Base-by-base conservation (phyloP, 2,113 vertebrate species). In the Rynchops niger region DNA sequence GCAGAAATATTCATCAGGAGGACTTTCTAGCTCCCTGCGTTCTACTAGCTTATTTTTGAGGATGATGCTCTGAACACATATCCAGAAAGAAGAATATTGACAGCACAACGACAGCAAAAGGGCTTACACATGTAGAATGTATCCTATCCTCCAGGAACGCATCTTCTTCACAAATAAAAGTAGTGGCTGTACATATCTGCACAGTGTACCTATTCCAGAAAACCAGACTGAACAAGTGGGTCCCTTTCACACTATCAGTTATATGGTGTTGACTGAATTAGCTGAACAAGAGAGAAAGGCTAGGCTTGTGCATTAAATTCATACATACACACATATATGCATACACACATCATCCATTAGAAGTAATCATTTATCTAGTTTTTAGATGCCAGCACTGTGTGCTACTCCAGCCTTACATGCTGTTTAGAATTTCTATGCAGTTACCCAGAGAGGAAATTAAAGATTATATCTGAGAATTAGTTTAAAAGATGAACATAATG, bases 401-500 rank as follows among this genome's bases (percentile, higher is more conserved):
- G 29, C 42, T 71, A 14, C n/a, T 78, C 65, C 61, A 76, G 17
- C 53, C 11, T 23, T 45, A 73, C 34, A 42, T 20, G 23, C 17
- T 76, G 34, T 52, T 84, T 49, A 84, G 25, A 69, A 95, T 84
- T 81, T 88, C 52, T 92, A 26, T 84, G 38, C 32, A 79, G 69
- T 49, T 82, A 67, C 10, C 8, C 56, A 94, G 61, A 92, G 17
- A 88, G 81, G 83, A 95, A 95, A 96, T 96, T 74, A 91, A 93
- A 96, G 86, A 97, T 91, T 86, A 26, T 82, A 88, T 89, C 77
- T 86, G 49, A 86, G 88, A 95, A 89, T 25, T 26, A 82, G 36
- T 73, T 90, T 72, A 84, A 91, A 94, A 93, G 9, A 71, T 36
- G 7, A 92, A 69, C 34, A 72, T 88, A 93, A 76, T 72, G 27